phyloP scores from a whole-genome alignment of 2,113 vertebrate species.

The Chroicocephalus ridibundus region DNA sequence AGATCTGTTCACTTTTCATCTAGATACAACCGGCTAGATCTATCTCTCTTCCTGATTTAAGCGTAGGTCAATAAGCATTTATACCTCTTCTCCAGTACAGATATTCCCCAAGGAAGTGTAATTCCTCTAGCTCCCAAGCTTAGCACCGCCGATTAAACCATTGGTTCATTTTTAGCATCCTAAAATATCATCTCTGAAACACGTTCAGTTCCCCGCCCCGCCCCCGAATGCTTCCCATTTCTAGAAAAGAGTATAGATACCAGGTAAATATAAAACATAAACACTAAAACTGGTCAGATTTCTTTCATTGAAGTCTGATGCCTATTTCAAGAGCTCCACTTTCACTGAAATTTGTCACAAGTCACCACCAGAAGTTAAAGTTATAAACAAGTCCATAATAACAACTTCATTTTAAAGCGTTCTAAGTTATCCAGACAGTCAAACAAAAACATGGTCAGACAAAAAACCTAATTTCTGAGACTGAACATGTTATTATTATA shows the following conservation, averaged over 20 bases:
- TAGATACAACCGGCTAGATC: neutral
- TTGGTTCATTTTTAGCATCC: neutral
- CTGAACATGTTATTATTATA: neutral
- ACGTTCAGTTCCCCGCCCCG: too few relatives aligned
- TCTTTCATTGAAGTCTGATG: neutral
- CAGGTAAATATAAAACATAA: neutral
- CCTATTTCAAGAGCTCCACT: neutral
- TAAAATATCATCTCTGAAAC: neutral
- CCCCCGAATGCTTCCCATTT: neutral
- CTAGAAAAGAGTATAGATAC: neutral
- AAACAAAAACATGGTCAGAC: neutral
- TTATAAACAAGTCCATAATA: neutral
- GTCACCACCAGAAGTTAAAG: neutral
- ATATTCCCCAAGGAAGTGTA: neutral
- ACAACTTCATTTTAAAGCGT: neutral
- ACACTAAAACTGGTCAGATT: neutral
- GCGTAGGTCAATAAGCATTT: neutral
- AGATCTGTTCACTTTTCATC: neutral
- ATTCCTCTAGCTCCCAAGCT: neutral
- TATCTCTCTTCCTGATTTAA: neutral
- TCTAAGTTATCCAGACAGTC: neutral
- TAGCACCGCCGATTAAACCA: neutral
- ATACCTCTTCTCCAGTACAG: neutral
- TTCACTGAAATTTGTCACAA: neutral
- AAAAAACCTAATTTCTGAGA: neutral